phyloP scores from a whole-genome alignment of 2,888 invertebrate species.

The Phymatocera aterrima region DNA sequence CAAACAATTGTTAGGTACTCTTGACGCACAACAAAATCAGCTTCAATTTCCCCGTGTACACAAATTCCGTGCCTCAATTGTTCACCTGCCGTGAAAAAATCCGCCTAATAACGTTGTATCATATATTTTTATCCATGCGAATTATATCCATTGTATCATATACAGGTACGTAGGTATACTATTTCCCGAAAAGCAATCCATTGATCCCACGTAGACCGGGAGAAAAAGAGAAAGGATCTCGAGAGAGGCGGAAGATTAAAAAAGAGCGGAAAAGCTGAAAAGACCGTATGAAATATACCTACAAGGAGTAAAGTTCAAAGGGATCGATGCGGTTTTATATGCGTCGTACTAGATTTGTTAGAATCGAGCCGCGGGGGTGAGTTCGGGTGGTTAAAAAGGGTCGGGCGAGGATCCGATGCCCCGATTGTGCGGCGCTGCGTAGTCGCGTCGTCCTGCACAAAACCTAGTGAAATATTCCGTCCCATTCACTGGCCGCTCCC shows the following conservation, averaged over 20 bases:
- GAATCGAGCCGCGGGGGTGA: neutral
- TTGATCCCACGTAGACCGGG: neutral
- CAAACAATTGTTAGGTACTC: no score
- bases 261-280: neutral
- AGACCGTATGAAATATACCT: neutral
- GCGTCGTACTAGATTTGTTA: slow-evolving; percentile 16
- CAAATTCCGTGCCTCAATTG: no score
- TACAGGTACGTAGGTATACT: no score
- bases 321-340: slow-evolving; percentile 10
- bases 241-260: neutral
- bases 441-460: neutral
- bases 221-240: neutral
- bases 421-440: no score
- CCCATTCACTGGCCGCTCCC: slow-evolving; percentile 33
- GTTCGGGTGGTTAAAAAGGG: neutral
- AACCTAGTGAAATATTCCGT: slow-evolving; percentile 37
- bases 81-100: no score
- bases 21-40: no score
- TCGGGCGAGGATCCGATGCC: slow-evolving; percentile 20
- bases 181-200: neutral
- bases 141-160: no score
- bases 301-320: neutral
- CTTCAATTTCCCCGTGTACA: no score
- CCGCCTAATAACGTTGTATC: no score
- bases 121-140: no score